Conservation (phyloP, 2,113 vertebrate genomes). For the Pluvianellus socialis region DNA sequence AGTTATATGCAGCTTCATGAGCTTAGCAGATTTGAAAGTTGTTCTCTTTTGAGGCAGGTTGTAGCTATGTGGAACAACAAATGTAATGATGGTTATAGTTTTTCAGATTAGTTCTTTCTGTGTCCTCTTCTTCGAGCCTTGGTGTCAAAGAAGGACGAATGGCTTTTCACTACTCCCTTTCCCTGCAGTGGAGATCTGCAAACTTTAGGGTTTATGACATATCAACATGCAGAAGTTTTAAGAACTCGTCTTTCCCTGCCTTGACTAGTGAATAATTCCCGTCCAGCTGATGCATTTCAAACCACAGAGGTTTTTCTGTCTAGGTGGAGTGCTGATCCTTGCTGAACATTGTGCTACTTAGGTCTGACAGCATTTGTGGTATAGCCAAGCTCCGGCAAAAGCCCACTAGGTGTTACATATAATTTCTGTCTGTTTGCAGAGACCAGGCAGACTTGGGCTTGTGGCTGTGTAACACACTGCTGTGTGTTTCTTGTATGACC, state of each 20-base stretch:
- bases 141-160: background rate
- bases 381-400: background rate
- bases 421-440: background rate
- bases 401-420: background rate
- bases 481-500: background rate
- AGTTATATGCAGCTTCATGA: background rate
- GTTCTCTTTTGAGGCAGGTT: background rate
- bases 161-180: background rate
- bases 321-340: background rate
- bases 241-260: background rate
- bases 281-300: background rate
- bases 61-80: background rate
- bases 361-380: background rate
- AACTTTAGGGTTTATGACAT: background rate
- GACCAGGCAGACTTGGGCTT: background rate
- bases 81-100: background rate
- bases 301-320: accelerated
- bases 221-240: background rate
- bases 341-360: background rate
- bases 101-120: background rate
- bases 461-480: background rate
- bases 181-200: background rate
- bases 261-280: background rate
- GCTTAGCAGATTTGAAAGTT: background rate
- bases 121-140: background rate